Conservation (phyloP, 1,140 invertebrate species). For the Drosophila santomea region DNA sequence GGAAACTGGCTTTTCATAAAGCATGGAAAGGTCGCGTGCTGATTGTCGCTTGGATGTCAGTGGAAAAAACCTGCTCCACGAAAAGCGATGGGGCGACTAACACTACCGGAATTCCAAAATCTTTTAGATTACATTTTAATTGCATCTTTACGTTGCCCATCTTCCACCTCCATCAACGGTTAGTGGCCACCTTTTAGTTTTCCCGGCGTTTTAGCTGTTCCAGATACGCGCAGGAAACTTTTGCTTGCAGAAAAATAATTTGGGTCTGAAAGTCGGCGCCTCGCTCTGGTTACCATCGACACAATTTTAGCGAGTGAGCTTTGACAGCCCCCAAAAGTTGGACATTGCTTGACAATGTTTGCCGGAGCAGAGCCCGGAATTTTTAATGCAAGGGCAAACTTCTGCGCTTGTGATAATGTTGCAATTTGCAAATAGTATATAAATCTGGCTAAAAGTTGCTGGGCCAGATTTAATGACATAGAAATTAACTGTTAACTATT, state of each 20-base stretch:
- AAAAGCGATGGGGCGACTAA: neutral
- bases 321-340: conserved; percentile 31
- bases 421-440: conserved; percentile 14
- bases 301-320: conserved; percentile 26
- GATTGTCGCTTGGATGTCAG: conserved; percentile 35
- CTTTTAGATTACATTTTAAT: conserved; percentile 21
- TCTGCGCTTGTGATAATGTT: conserved; percentile 5
- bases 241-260: conserved; percentile 51
- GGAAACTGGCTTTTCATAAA: conserved; percentile 45
- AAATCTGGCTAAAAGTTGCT: neutral
- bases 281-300: conserved; percentile 20
- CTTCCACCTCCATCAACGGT: too few species aligned
- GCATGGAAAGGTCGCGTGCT: neutral
- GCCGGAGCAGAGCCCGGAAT: conserved; percentile 8
- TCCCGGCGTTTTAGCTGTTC: conserved; percentile 16
- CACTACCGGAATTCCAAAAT: neutral
- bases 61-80: neutral
- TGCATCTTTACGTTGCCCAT: neutral
- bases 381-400: conserved; percentile 28
- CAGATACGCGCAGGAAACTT: conserved; percentile 37
- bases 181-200: neutral
- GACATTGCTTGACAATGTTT: conserved; percentile 19
- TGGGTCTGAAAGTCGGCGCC: conserved; percentile 32
- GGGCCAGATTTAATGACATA: too few species aligned
- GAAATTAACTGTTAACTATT: too few species aligned